Evolutionary conservation across 2,888 invertebrate species (phyloP).

Genomic region (Drosophila percnosoma): DNA sequence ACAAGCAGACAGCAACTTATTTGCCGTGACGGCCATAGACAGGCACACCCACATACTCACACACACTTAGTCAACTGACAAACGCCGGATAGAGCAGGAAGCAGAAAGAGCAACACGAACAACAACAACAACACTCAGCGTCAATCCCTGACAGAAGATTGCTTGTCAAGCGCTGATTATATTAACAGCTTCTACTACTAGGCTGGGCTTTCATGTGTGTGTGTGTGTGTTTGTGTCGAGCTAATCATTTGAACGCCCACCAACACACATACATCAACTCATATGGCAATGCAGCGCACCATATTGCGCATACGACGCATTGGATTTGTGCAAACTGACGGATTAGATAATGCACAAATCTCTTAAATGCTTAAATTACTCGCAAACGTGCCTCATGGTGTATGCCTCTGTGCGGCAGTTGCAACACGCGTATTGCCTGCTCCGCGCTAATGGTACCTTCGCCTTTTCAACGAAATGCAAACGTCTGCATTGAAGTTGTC

Average conservation of each 20-base stretch:
- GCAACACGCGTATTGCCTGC: conserved; percentile 25
- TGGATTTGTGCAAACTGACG: conserved; percentile 23
- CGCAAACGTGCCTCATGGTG: conserved; percentile 15
- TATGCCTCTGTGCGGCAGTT: conserved; percentile 22
- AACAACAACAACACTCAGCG: conserved; percentile 45
- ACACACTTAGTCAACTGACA: conserved; percentile 44
- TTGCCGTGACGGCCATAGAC: conserved; percentile 46
- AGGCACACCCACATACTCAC: conserved; percentile 14
- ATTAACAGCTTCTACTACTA: conserved; percentile 56
- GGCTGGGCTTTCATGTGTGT: background rate
- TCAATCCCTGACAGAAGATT: conserved; percentile 68
- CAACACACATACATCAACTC: background rate
- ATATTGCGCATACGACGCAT: conserved; percentile 55
- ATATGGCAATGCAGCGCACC: conserved; percentile 23
- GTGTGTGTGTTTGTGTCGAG: conserved; percentile 9
- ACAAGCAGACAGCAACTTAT: conserved; percentile 60
- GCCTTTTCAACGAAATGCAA: conserved; percentile 33
- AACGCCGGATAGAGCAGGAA: conserved; percentile 64
- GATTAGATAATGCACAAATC: conserved; percentile 53
- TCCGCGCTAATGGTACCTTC: conserved; percentile 54
- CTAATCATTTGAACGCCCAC: conserved; percentile 39
- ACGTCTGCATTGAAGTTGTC: conserved; percentile 50
- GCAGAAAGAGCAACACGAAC: conserved; percentile 36
- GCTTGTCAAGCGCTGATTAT: conserved; percentile 74
- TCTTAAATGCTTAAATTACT: conserved; percentile 49